These are phyloP conservation scores for Petrocephalus schoutedeni DNA, from an alignment of 2,797 vertebrate genomes.

Conservation along the genomic window DNA sequence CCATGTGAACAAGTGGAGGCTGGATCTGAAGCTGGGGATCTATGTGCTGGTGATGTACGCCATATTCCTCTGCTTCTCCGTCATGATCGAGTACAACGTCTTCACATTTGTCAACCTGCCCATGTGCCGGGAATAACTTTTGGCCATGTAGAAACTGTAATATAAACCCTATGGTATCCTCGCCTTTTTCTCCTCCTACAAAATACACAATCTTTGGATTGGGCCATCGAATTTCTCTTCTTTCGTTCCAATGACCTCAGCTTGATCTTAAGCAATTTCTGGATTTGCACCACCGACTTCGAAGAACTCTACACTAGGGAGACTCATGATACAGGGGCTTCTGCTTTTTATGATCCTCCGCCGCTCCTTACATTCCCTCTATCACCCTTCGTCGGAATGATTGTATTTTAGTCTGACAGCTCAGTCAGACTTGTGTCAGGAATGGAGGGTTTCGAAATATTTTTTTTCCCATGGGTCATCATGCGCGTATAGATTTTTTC, in stretches of 20 bases:
- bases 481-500: background rate
- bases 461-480: background rate
- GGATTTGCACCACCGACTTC: background rate
- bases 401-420: background rate
- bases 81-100: conserved; percentile 95
- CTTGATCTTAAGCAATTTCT: background rate
- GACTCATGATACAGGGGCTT: background rate
- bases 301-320: background rate
- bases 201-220: background rate
- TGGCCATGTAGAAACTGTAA: background rate
- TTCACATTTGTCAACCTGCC: conserved; percentile 98
- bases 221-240: background rate
- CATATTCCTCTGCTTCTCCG: conserved; percentile 89
- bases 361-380: background rate
- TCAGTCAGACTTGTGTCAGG: conserved; percentile 7
- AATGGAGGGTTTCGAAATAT: background rate
- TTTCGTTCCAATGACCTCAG: background rate
- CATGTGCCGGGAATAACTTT: conserved; percentile 77
- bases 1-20: conserved; percentile 86
- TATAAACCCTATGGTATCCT: background rate
- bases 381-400: background rate
- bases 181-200: background rate
- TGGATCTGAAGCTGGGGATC: conserved; percentile 82
- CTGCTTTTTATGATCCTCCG: background rate
- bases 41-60: conserved; percentile 83